Percentiles rank a stretch among this genome's conserved stretches.
phyloP scores from a whole-genome alignment of 2,888 invertebrate genomes.

The Conus canariensis region DNA sequence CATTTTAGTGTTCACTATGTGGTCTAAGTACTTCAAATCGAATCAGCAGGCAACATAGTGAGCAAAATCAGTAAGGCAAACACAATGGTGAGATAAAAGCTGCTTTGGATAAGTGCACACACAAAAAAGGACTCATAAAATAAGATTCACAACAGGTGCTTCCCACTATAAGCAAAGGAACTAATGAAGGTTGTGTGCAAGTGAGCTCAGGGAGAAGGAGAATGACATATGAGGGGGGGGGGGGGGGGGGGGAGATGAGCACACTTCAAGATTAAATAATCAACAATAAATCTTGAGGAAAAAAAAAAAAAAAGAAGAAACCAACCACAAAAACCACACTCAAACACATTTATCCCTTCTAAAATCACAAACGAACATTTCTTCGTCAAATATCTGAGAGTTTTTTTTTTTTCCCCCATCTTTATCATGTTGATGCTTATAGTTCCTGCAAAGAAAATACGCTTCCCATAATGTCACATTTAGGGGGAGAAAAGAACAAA shows the following conservation, averaged over 20 bases:
- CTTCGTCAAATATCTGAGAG: no score
- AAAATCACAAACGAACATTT: not conserved
- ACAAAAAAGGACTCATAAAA: not conserved
- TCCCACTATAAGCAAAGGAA: not conserved
- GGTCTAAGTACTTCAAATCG: no score
- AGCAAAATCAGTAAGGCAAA: conserved; percentile 16
- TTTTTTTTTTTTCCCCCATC: no score
- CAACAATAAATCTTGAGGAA: not conserved
- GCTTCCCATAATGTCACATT: no score
- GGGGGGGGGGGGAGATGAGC: not conserved
- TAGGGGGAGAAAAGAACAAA: not conserved
- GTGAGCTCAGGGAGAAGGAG: not conserved
- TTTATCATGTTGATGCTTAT: no score
- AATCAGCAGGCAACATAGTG: not conserved
- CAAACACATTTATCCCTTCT: not conserved
- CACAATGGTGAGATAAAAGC: not conserved
- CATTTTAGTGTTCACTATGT: no score
- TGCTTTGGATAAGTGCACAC: not conserved
- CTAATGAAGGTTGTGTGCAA: not conserved
- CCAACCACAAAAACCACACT: not conserved
- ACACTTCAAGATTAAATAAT: not conserved
- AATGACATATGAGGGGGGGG: not conserved
- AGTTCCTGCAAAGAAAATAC: no score
- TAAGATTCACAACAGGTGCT: not conserved
- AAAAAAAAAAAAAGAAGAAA: not conserved